Conservation (phyloP, 2,888 invertebrate genomes). For the Hirtodrosophila confusa region DNA sequence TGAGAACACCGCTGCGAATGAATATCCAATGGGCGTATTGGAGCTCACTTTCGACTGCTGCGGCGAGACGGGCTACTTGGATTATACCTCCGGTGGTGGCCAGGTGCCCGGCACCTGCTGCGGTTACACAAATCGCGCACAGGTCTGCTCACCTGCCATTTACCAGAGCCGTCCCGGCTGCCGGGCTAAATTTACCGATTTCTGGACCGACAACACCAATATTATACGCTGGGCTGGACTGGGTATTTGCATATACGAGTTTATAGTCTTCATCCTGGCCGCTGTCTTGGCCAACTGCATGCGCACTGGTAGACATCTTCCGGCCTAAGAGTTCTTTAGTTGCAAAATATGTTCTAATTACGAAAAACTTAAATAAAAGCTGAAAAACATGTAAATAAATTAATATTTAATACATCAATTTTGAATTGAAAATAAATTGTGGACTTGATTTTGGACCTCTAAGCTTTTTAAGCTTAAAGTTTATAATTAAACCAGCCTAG, state of each 20-base stretch:
- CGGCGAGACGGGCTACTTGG: constrained; percentile 47
- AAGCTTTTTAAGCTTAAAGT: no score
- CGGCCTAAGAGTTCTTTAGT: constrained; percentile 4
- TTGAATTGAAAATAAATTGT: no score
- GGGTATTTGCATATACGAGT: constrained; percentile 89
- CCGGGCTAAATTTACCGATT: constrained; percentile 80
- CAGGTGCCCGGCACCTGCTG: constrained; percentile 73
- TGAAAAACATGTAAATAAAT: no score
- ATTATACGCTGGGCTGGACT: constrained; percentile 88
- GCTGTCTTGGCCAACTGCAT: constrained; percentile 93
- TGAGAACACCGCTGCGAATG: constrained; percentile 48
- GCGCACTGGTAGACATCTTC: constrained; percentile 69
- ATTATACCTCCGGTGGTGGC: constrained; percentile 31
- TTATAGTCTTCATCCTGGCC: constrained; percentile 91
- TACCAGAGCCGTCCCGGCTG: constrained; percentile 61
- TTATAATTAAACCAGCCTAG: no score
- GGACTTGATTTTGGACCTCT: no score
- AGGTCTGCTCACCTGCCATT: constrained; percentile 25
- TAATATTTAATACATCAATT: no score
- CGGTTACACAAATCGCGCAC: constrained; percentile 48
- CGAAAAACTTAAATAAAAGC: background rate
- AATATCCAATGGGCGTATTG: constrained; percentile 74
- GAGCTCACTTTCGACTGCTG: constrained; percentile 78
- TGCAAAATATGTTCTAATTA: background rate
- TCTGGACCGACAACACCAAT: constrained; percentile 69